A percentile compares a stretch with the other conserved stretches of the same genome.
These are phyloP conservation scores for Colletes latitarsis DNA, from an alignment of 1,140 invertebrate genomes.

Conservation along the genomic window DNA sequence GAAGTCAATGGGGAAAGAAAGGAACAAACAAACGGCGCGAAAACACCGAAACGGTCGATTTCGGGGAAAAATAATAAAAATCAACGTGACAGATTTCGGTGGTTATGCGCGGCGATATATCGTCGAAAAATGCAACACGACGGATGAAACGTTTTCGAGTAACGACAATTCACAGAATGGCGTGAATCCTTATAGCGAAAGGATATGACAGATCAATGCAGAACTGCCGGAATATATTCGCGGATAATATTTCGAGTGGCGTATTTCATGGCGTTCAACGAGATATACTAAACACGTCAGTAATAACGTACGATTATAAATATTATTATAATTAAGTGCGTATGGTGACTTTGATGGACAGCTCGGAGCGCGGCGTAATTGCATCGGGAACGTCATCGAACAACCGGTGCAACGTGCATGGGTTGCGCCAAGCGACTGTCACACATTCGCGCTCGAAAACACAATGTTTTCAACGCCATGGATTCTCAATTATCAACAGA, in stretches of 20 bases:
- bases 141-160: background rate
- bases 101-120: background rate
- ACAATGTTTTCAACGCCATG: too few relatives aligned
- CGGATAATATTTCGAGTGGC: conserved; percentile 2
- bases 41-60: background rate
- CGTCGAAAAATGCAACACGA: too few relatives aligned
- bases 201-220: background rate
- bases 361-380: conserved; percentile 24
- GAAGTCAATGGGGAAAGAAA: background rate
- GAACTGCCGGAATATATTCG: background rate
- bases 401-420: background rate
- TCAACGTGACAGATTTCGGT: background rate
- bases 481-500: too few relatives aligned
- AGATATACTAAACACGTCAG: conserved; percentile 2
- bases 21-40: background rate
- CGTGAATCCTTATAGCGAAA: background rate
- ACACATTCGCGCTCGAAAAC: background rate
- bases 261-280: background rate
- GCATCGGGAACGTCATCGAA: conserved; percentile 35
- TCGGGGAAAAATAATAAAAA: background rate
- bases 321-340: conserved; percentile 49
- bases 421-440: background rate
- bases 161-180: background rate
- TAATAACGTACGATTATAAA: conserved; percentile 40
- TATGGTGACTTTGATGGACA: conserved; percentile 48